These are phyloP conservation scores for Parapsyche elsis DNA, from an alignment of 1,140 invertebrate genomes.

Conservation along the genomic window DNA sequence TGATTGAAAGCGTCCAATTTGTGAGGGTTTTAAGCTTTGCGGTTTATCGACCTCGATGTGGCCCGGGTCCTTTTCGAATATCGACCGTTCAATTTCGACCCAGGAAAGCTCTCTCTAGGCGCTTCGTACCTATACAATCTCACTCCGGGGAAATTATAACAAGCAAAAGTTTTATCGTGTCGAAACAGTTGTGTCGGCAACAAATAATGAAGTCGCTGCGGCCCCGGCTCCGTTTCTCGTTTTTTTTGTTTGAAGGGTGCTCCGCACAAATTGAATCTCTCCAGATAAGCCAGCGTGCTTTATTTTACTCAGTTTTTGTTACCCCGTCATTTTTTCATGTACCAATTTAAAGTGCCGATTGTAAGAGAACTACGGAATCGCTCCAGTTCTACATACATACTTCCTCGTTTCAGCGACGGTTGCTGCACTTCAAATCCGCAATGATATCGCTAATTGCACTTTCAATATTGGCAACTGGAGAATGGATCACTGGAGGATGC, in stretches of 20 bases:
- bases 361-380: no score
- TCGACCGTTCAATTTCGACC: not conserved
- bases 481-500: no score
- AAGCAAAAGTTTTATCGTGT: constrained; percentile 44
- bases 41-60: no score
- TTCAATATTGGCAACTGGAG: no score
- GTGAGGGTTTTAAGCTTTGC: no score
- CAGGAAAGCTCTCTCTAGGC: not conserved
- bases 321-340: constrained; percentile 1
- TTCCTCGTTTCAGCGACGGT: no score
- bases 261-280: constrained; percentile 10
- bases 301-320: not conserved
- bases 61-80: not conserved
- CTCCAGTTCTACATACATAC: no score
- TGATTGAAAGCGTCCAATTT: no score
- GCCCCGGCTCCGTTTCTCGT: not conserved
- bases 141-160: constrained; percentile 45
- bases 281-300: not conserved
- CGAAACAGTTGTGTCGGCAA: constrained; percentile 39
- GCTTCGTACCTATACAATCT: not conserved
- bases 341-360: not conserved
- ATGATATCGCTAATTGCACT: no score
- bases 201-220: constrained; percentile 43
- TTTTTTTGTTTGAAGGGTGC: constrained; percentile 11
- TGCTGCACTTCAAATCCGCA: no score